These are phyloP conservation scores for Heliconius ethilla DNA, from an alignment of 2,888 invertebrate species.

Conservation along the genomic window DNA sequence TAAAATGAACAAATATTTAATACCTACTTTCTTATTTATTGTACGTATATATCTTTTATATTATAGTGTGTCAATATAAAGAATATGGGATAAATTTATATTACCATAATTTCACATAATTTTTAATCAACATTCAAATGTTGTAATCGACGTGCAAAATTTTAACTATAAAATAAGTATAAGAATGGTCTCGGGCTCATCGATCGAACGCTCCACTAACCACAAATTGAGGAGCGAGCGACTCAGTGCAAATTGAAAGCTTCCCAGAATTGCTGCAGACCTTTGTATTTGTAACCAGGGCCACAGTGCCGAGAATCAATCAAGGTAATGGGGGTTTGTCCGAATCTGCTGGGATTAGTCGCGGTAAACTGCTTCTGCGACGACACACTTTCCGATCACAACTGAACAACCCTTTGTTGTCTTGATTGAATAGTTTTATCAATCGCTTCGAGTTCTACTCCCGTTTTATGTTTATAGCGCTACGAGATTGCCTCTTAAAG, in stretches of 20 bases:
- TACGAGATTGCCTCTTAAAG: slow-evolving; percentile 39
- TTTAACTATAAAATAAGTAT: slow-evolving; percentile 34
- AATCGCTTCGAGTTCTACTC: slow-evolving; percentile 37
- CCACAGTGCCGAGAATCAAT: slow-evolving; percentile 73
- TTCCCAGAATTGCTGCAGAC: slow-evolving; percentile 71
- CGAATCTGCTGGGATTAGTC: slow-evolving; percentile 74
- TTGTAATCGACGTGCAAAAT: not conserved
- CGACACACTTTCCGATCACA: slow-evolving; percentile 60
- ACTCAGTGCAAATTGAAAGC: slow-evolving; percentile 77
- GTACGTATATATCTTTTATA: not conserved
- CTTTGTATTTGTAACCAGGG: slow-evolving; percentile 76
- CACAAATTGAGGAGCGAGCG: slow-evolving; percentile 70
- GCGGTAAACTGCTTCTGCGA: slow-evolving; percentile 57
- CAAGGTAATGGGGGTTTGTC: slow-evolving; percentile 76
- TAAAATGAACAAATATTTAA: not conserved
- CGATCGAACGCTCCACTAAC: slow-evolving; percentile 55
- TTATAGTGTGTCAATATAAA: not conserved
- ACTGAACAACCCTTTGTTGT: slow-evolving; percentile 58
- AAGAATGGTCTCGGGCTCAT: slow-evolving; percentile 42
- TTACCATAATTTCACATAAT: not conserved
- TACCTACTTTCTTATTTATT: not conserved
- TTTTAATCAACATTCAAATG: not conserved
- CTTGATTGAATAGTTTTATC: slow-evolving; percentile 59
- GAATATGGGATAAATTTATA: not conserved
- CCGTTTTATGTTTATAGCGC: slow-evolving; percentile 39